Base-by-base conservation (phyloP, 2,888 invertebrate genomes). In the Aleiodes testaceus region DNA sequence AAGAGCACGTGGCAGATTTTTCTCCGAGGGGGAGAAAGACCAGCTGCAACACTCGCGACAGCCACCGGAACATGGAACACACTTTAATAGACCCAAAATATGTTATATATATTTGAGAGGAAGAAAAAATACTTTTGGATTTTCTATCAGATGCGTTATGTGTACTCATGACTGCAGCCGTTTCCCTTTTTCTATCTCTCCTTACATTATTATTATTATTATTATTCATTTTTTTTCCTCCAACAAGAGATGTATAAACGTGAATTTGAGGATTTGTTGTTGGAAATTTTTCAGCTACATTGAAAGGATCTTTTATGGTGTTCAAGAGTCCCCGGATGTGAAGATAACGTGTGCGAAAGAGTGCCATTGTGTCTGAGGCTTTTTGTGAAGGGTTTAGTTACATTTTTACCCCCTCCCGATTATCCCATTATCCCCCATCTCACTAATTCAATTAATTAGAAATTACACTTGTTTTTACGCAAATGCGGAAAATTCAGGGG, bases 1-100 rank as follows among this genome's bases (percentile, higher is more conserved):
- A 36, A 11, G 36, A 36, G 67, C 67, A 72, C 72, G 70, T 70
- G 70, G 59, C 70, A 44, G 69, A 66, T 44, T 66, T 66, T 66
- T 65, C 49, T 53, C n/a, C 22, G 66, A 42, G 49, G 55, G 45
- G 55, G 18, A 30, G 65, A 59, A 66, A 42, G 59, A 59, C 71
- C 72, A 72, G 72, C 72, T 72, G 72, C 67, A 70, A 49, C 45
- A 14, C 53, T 45, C 22, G 59, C 59, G 59, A 59, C 59, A 59
- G 36, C 52, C 22, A 61, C 52, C 49, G 53, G 42, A 67, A 67
- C 49, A 14, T 30, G 36, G 52, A 64, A 64, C 44, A 44, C 26
- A 53, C 67, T 36, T 68, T 72, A 72, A 72, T 68, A 72, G 72
- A 68, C 72, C 61, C 64, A 67, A 52, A 72, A 72, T 68, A 63